Evolutionary conservation across 2,888 invertebrate genomes (phyloP), one percentile per base, ranked within the genome.

Genomic region (Cephus nigrinus): DNA sequence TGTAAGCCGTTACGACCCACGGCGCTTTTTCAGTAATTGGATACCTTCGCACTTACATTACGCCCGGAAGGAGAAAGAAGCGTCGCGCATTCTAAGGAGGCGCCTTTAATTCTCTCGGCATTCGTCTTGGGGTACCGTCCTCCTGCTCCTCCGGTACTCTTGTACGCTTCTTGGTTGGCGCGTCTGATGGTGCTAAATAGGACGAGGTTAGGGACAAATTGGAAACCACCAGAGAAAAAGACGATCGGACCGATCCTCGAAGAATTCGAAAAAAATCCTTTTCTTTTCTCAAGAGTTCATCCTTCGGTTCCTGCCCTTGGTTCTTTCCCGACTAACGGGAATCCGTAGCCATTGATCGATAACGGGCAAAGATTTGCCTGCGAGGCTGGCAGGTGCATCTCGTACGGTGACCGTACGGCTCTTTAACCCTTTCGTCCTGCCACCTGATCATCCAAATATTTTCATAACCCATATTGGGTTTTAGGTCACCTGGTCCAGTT

Each of bases 1-100:
- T 74, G 77, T 77, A 77, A 77, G 77, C 77, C 75, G 75, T 69
- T 75, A 72, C 72, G 71, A 75, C 34, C 72, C 71, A 35, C 72
- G 75, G 78, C 75, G 75, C 78, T 78, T 78, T 78, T 75, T 69
- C 75, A 68, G 78, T 78, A 78, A 78, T 78, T 78, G 78, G 78
- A 78, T 78, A 78, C 78, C 75, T 78, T 78, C 75, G 78, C 78
- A 75, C 72, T 78, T 78, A 75, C 78, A 73, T 76, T 76, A 76
- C 76, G 68, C 72, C 76, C 72, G 73, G 71, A 31, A 32, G 36
- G 75, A 36, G 55, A 55, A 55, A 32, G 75, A 23, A 35, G 75
- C 40, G 75, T 23, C 71, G 71, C 71, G 71, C 71, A 71, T 33
- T 32, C 71, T 33, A 33, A 32, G 71, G 71, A 55, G 71, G 71